Percentiles rank a stretch among this genome's conserved stretches.
These are phyloP conservation scores for Adelosebastes latens DNA, from an alignment of 2,797 vertebrate species.

Conservation along the genomic window DNA sequence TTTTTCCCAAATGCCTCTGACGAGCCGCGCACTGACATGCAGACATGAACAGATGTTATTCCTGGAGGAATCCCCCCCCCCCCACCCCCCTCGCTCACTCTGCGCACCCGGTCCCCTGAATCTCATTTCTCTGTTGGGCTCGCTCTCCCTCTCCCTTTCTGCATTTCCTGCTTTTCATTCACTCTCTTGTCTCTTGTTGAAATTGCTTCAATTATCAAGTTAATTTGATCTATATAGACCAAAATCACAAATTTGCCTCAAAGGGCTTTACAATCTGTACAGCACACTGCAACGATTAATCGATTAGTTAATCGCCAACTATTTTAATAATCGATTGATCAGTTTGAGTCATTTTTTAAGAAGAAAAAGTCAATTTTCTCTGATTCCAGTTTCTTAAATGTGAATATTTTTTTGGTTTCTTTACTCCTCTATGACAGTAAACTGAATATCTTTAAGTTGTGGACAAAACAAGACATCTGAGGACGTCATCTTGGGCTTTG, in stretches of 20 bases:
- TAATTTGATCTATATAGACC: background rate
- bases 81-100: background rate
- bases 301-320: no score
- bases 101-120: slow-evolving; percentile 46
- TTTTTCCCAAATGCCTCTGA: slow-evolving; percentile 70
- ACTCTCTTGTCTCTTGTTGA: background rate
- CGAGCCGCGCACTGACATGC: slow-evolving; percentile 49
- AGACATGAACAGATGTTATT: slow-evolving; percentile 81
- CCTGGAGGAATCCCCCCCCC: slow-evolving; percentile 61
- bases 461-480: no score
- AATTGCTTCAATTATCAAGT: background rate
- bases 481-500: no score
- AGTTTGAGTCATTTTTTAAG: no score
- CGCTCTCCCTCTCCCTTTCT: background rate
- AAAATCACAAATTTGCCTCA: background rate
- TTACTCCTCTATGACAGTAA: no score
- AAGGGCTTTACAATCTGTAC: background rate
- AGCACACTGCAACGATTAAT: no score
- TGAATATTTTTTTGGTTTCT: no score
- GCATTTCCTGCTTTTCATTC: background rate
- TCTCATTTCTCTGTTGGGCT: slow-evolving; percentile 64
- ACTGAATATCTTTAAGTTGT: no score
- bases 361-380: no score
- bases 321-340: no score
- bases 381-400: no score